Percentiles rank a stretch among this genome's conserved stretches.
Conservation (phyloP, 35 echinoderm and acorn worm species). For the Apostichopus japonicus region DNA sequence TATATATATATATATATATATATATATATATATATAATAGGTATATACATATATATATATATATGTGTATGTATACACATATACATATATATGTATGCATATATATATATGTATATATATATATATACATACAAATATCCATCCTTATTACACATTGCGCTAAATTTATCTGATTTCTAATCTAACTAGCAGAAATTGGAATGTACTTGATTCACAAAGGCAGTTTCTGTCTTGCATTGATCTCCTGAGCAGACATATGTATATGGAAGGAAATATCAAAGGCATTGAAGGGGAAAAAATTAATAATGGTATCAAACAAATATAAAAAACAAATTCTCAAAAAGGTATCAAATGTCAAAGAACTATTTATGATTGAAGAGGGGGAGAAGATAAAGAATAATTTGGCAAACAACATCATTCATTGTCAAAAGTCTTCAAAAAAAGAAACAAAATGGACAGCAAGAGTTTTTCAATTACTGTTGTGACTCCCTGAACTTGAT, state of each 20-base stretch:
- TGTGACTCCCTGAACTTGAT: too few species aligned
- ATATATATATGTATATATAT: too few species aligned
- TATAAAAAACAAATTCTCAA: neutral
- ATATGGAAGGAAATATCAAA: neutral
- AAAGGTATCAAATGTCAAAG: neutral
- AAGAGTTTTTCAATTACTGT: too few species aligned
- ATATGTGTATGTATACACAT: too few species aligned
- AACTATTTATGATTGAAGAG: neutral
- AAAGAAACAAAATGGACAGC: too few species aligned
- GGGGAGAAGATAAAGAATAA: neutral
- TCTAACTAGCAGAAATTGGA: constrained; percentile 22
- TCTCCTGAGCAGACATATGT: neutral
- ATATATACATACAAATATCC: neutral
- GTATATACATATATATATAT: too few species aligned
- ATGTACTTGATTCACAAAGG: neutral
- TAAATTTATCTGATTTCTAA: neutral
- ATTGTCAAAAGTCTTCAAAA: too few species aligned
- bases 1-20: too few species aligned
- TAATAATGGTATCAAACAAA: neutral
- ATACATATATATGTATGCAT: too few species aligned
- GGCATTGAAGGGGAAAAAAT: neutral
- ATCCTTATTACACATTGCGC: neutral
- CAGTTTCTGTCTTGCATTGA: neutral
- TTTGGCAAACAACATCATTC: too few species aligned
- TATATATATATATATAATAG: too few species aligned